Conservation (phyloP, 1,140 invertebrate genomes). For the Tyrophagus putrescentiae region DNA sequence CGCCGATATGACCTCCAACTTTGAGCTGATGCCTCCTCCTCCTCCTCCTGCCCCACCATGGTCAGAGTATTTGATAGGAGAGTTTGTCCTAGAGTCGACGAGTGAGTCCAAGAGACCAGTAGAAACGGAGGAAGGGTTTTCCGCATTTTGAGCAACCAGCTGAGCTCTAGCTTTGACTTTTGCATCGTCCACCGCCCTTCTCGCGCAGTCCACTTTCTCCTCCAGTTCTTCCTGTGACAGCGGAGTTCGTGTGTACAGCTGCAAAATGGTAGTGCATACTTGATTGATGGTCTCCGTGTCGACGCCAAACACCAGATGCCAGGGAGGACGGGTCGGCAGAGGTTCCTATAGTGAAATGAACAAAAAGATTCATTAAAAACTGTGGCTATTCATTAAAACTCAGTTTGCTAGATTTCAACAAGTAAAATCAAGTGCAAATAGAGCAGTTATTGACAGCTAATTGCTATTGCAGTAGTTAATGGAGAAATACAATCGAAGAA, state of each 20-base stretch:
- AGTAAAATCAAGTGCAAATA: not conserved
- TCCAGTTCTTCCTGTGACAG: slow-evolving; percentile 58
- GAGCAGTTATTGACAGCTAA: slow-evolving; percentile 16
- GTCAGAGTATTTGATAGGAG: not conserved
- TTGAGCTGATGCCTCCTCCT: not conserved
- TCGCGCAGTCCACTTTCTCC: slow-evolving; percentile 53
- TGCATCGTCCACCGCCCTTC: slow-evolving; percentile 55
- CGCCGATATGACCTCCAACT: not conserved
- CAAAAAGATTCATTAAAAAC: slow-evolving; percentile 10
- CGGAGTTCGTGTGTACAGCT: slow-evolving; percentile 64
- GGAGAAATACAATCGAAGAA: not conserved
- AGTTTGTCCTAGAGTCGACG: slow-evolving; percentile 8
- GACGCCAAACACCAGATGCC: slow-evolving; percentile 74
- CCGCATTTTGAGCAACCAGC: not conserved
- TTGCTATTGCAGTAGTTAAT: slow-evolving; percentile 9
- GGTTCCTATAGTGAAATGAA: slow-evolving; percentile 40
- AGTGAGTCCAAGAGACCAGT: not conserved
- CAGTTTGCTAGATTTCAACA: not conserved
- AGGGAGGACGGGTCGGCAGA: slow-evolving; percentile 67
- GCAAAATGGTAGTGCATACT: slow-evolving; percentile 64
- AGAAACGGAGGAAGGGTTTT: not conserved
- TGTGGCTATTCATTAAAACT: slow-evolving; percentile 21
- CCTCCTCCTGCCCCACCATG: not conserved
- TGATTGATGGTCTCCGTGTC: slow-evolving; percentile 64
- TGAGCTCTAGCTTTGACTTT: slow-evolving; percentile 44